phyloP scores from a whole-genome alignment of 2,888 invertebrate genomes.

The Caenorhabditis sp. region DNA sequence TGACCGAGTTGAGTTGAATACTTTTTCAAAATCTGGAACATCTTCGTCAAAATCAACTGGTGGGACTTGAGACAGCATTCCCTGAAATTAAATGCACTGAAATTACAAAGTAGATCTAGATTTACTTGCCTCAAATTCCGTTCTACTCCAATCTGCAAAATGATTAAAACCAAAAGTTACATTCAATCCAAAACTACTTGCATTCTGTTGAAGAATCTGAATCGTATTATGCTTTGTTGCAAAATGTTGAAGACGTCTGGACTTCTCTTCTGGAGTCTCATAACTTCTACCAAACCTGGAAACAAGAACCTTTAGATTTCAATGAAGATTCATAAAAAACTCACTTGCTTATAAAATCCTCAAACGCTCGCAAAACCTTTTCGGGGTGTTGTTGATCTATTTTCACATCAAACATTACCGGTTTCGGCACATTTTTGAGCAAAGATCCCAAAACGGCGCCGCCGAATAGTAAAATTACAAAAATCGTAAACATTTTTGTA shows the following conservation, averaged over 20 bases:
- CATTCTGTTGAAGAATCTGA: neutral
- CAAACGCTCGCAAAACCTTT: neutral
- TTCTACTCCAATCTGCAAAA: neutral
- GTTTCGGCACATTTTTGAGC: neutral
- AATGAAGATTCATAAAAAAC: neutral
- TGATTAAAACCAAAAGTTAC: neutral
- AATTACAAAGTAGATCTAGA: neutral
- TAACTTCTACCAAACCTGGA: neutral
- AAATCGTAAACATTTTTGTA: neutral
- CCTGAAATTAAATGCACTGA: neutral
- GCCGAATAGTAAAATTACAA: neutral
- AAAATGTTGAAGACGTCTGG: neutral
- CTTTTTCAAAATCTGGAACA: neutral
- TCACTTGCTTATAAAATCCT: neutral
- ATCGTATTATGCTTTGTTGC: neutral
- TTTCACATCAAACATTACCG: neutral
- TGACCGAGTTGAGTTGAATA: neutral
- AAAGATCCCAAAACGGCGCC: neutral
- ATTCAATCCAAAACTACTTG: neutral
- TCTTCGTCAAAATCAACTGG: neutral
- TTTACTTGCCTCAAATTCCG: neutral
- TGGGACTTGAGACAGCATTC: neutral
- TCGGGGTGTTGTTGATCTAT: neutral
- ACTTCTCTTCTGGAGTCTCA: neutral
- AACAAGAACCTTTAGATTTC: neutral